Evolutionary conservation across 35 echinoderm and acorn worm species (phyloP), one percentile per base, ranked within the genome.

Genomic region (Apostichopus parvimensis): DNA sequence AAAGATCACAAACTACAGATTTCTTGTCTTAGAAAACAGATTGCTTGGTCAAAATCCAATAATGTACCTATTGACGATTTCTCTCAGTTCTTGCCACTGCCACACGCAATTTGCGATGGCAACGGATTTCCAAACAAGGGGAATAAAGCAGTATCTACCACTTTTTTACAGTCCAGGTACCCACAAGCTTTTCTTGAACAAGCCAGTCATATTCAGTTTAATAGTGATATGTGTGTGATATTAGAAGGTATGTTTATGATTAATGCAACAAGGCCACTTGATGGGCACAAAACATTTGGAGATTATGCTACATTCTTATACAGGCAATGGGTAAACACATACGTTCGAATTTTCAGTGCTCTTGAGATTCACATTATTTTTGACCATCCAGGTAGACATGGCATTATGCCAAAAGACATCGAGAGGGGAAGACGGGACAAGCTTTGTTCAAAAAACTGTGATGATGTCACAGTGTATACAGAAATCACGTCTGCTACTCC

Each of bases 1-100:
- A 79, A 92, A 82, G 78, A 92, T 45, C 77, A 92, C 9, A 80
- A 82, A 80, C 77, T 92, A 10, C 92, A 93, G 61, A 90, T 90
- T 65, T n/a, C 75, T 1, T 93, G 92, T 89, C 80, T 93, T 3
- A 21, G 92, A 18, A 80, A 53, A 55, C 92, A 93, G 57, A 53
- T 93, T 57, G 92, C 92, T 34, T 80, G 57, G 75, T 93, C 92
- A 1, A 89, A 82, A 62, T 56, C 75, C 1, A 79, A 78, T 55
- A 71, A 82, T 54, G 54, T 61, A 53, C 80, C 90, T n/a, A 56
- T 91, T 1, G 8, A 64, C n/a, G 68, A 22, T 55, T 55, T 92
- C 11, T 34, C 79, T 5, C 93, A 94, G 58, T 77, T 94, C 91
- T 8, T 94, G 8, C 28, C 89, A 5, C 57, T 92, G 64, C 89